These are phyloP conservation scores for Rhineura floridana DNA, from an alignment of 2,113 vertebrate species.

Conservation along the genomic window DNA sequence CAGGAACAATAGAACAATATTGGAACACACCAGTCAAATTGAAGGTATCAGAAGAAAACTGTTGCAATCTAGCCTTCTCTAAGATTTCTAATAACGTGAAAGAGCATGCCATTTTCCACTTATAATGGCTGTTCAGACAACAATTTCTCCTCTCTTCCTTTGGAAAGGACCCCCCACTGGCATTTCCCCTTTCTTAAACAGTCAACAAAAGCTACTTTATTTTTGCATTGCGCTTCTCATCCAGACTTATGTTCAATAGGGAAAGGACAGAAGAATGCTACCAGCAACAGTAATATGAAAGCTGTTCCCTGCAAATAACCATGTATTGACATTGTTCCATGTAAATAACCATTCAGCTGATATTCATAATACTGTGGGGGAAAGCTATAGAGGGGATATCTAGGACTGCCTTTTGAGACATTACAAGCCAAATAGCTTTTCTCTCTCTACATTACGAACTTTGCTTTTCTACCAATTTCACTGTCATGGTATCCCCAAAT, in stretches of 20 bases:
- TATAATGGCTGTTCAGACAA: conserved; percentile 46
- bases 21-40: conserved; percentile 26
- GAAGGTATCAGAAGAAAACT: conserved; percentile 63
- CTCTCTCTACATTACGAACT: too few species aligned
- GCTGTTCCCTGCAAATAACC: conserved; percentile 47
- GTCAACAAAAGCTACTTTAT: conserved; percentile 61
- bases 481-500: too few species aligned
- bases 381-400: not conserved
- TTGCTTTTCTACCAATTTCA: too few species aligned
- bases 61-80: conserved; percentile 51
- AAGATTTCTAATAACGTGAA: conserved; percentile 61
- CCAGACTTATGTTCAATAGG: conserved; percentile 52
- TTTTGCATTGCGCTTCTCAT: conserved; percentile 54
- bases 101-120: conserved; percentile 41
- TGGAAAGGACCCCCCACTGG: conserved; percentile 67
- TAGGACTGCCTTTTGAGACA: not conserved
- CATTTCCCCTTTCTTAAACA: conserved; percentile 58
- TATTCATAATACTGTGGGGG: conserved; percentile 14
- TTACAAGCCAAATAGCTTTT: not conserved
- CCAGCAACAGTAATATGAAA: conserved; percentile 41
- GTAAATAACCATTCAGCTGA: conserved; percentile 35
- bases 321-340: not conserved
- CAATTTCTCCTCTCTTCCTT: conserved; percentile 31
- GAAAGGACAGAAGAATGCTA: conserved; percentile 45
- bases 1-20: conserved; percentile 55